Evolutionary conservation across 2,797 vertebrate species (phyloP), one percentile per base, ranked within the genome.

Genomic region (Acridotheres tristis): DNA sequence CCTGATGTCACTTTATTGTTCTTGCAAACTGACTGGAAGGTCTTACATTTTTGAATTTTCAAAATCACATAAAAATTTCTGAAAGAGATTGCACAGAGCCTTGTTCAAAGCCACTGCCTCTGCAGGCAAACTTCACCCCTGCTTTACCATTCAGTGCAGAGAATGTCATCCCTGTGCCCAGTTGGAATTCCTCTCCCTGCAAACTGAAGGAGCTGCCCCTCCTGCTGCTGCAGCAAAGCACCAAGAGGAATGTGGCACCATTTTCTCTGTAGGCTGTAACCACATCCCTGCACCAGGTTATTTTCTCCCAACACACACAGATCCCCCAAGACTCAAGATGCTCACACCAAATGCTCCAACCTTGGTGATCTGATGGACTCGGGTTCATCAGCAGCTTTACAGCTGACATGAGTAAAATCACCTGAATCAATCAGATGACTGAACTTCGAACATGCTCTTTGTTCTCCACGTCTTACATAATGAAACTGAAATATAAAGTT

Each of bases 141-240:
- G 10, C 36, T 59, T 55, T 11, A 22, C 8, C 16, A 22, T 1
- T 66, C 22, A 22, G 20, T 4, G 27, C 17, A 27, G 42, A 20
- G 18, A 38, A 18, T 1, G 5, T 4, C 36, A 43, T 65, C 25
- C 25, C 13, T 4, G 3, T 1, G 11, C 14, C 27, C 10, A 13
- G 9, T 7, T 3, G 7, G 42, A 38, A 63, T 8, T 59, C 43
- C 19, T 45, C 42, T 23, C 34, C 16, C 20, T 8, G 18, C 16
- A 12, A 22, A 11, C 17, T 1, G 34, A 32, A 58, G 59, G 9
- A 8, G 0, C 50, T 29, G 16, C 50, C 10, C 50, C 50, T 27
- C 50, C 27, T 62, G 30, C 54, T 51, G 63, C 48, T 53, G 68
- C 69, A 32, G 50, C 51, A 2, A 4, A 21, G 67, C 62, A 26